phyloP scores from a whole-genome alignment of 2,888 invertebrate genomes.

The Conistra vaccinii region DNA sequence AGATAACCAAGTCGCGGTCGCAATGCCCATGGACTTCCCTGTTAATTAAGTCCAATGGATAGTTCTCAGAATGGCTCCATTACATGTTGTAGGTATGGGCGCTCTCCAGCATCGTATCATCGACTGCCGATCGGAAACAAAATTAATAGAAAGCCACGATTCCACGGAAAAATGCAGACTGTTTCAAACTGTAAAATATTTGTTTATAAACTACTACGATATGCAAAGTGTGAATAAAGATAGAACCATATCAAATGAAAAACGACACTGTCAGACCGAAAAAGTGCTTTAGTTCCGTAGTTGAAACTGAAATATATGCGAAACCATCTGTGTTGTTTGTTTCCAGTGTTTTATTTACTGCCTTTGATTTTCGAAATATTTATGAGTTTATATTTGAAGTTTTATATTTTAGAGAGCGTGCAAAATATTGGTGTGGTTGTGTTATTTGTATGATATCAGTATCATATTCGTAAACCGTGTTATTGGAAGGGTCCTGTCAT shows the following conservation, averaged over 20 bases:
- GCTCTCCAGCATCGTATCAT: slow-evolving; percentile 17
- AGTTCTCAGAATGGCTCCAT: slow-evolving; percentile 45
- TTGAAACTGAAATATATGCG: slow-evolving; percentile 67
- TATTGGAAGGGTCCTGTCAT: slow-evolving; percentile 12
- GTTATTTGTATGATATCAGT: slow-evolving; percentile 31
- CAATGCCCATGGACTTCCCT: slow-evolving; percentile 71
- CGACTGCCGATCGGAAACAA: slow-evolving; percentile 15
- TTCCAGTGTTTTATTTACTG: slow-evolving; percentile 61
- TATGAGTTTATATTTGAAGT: slow-evolving; percentile 56
- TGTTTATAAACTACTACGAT: slow-evolving; percentile 42
- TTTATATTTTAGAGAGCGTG: slow-evolving; percentile 55
- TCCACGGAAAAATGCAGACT: slow-evolving; percentile 17
- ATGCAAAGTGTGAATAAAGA: slow-evolving; percentile 61
- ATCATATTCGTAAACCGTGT: slow-evolving; percentile 11
- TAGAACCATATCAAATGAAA: slow-evolving; percentile 65
- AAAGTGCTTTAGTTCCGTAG: slow-evolving; percentile 66
- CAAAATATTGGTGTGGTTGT: slow-evolving; percentile 34
- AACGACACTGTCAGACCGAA: slow-evolving; percentile 67
- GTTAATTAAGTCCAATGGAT: slow-evolving; percentile 76
- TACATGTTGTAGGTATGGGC: slow-evolving; percentile 23
- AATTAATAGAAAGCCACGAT: slow-evolving; percentile 31
- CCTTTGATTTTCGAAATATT: slow-evolving; percentile 65
- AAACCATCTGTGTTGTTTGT: slow-evolving; percentile 61
- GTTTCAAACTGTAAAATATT: slow-evolving; percentile 31
- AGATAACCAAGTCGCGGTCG: slow-evolving; percentile 75